phyloP scores from a whole-genome alignment of 2,797 vertebrate genomes.

The Dicrostonyx torquatus region DNA sequence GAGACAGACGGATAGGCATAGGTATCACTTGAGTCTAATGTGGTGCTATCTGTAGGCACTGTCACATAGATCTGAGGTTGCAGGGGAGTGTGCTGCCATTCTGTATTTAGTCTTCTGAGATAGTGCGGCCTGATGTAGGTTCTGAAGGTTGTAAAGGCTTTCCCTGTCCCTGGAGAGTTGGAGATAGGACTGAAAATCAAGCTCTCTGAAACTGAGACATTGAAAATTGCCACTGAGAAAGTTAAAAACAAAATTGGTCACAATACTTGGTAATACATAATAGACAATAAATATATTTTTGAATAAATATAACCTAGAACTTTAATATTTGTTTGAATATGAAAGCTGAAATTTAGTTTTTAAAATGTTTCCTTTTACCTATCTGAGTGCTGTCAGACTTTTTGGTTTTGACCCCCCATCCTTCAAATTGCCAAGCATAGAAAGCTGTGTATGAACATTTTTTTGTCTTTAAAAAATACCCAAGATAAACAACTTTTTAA shows the following conservation, averaged over 20 bases:
- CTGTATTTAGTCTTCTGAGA: conserved; percentile 11
- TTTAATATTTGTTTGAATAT: not conserved
- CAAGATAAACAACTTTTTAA: not conserved
- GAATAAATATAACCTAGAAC: not conserved
- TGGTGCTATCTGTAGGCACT: not conserved
- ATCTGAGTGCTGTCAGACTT: not conserved
- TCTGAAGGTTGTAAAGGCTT: not conserved
- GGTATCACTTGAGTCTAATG: not conserved
- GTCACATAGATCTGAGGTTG: not conserved
- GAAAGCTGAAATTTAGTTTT: not conserved
- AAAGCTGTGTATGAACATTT: not conserved
- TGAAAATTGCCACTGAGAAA: not conserved
- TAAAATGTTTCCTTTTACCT: conserved; percentile 47
- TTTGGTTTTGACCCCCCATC: not conserved
- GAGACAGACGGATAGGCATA: not conserved
- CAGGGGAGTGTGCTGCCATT: not conserved
- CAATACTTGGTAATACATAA: not conserved
- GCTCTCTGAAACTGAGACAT: not conserved
- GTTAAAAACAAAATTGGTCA: not conserved
- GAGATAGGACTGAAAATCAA: not conserved
- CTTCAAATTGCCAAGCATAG: not conserved
- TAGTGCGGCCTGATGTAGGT: not conserved
- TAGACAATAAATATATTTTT: conserved; percentile 30
- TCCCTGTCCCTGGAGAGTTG: not conserved
- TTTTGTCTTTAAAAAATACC: not conserved